These are phyloP conservation scores for Apamea monoglypha DNA, from an alignment of 2,888 invertebrate species.

Conservation along the genomic window DNA sequence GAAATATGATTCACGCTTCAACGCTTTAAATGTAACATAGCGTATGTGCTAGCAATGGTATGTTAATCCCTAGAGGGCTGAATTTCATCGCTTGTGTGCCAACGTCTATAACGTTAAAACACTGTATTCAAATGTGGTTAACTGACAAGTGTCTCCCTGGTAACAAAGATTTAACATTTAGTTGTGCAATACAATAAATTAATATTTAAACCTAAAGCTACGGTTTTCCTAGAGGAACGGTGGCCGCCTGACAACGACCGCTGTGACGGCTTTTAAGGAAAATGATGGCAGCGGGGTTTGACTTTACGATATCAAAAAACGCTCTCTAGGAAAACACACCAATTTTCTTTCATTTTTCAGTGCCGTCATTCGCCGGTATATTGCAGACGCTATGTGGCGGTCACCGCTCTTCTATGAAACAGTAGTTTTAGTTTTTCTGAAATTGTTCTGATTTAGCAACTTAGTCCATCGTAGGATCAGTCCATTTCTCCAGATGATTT, in stretches of 20 bases:
- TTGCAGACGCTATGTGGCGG: neutral
- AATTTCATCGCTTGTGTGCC: constrained; percentile 5
- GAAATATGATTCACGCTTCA: constrained; percentile 16
- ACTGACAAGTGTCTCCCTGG: neutral
- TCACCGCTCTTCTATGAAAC: neutral
- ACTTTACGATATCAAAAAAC: too few relatives aligned
- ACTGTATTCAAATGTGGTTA: neutral
- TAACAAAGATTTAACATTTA: too few relatives aligned
- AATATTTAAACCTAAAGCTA: too few relatives aligned
- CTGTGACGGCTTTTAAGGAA: too few relatives aligned
- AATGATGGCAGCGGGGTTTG: too few relatives aligned
- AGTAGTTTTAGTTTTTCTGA: neutral
- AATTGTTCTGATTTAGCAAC: neutral
- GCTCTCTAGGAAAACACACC: too few relatives aligned
- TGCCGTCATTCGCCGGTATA: too few relatives aligned
- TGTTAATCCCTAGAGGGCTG: constrained; percentile 18
- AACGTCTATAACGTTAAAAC: constrained; percentile 2
- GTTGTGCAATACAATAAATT: neutral
- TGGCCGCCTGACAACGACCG: too few relatives aligned
- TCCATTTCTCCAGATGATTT: neutral
- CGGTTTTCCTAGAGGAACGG: too few relatives aligned
- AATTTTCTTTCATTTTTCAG: too few relatives aligned
- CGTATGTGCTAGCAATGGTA: constrained; percentile 15
- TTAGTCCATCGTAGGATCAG: neutral
- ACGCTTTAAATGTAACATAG: constrained; percentile 16